These are phyloP conservation scores for Pangasius macronema DNA, from an alignment of 2,797 vertebrate species.

Conservation along the genomic window DNA sequence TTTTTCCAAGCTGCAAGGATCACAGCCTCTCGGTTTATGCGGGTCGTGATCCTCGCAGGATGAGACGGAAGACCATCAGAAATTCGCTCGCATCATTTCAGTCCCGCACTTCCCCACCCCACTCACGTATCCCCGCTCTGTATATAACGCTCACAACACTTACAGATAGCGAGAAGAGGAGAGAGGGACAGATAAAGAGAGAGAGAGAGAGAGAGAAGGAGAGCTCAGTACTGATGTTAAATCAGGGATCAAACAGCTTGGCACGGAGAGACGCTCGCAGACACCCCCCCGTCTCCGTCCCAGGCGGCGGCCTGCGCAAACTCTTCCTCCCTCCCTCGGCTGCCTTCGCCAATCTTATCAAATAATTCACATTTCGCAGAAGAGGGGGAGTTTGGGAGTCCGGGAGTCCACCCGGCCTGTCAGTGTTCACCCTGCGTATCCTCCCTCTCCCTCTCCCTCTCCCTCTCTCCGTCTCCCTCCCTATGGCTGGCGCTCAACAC, in stretches of 20 bases:
- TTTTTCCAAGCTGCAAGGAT: not conserved
- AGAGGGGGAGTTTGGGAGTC: conserved; percentile 17
- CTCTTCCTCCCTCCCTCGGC: conserved; percentile 37
- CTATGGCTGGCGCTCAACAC: conserved; percentile 39
- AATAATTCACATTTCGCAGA: conserved; percentile 59
- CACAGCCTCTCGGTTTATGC: not conserved
- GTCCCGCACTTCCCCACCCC: not conserved
- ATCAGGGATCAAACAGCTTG: conserved; percentile 18
- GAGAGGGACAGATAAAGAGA: conserved; percentile 35
- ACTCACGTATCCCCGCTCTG: not conserved
- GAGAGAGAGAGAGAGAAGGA: conserved; percentile 10
- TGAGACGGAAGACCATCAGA: not conserved
- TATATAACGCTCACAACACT: conserved; percentile 33
- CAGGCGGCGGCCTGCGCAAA: conserved; percentile 20
- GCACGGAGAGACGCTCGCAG: not conserved
- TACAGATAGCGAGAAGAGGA: conserved; percentile 42
- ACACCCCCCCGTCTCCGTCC: not conserved
- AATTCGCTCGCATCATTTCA: not conserved
- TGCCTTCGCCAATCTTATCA: conserved; percentile 62
- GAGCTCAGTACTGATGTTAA: conserved; percentile 11
- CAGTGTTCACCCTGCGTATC: conserved; percentile 25
- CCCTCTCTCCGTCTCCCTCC: not conserved
- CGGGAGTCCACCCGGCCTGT: conserved; percentile 52
- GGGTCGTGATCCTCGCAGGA: not conserved
- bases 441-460: not conserved